Percentiles rank a stretch among this genome's conserved stretches.
Evolutionary conservation across 2,797 vertebrate genomes (phyloP).

Genomic region (Leucoraja ocellata): DNA sequence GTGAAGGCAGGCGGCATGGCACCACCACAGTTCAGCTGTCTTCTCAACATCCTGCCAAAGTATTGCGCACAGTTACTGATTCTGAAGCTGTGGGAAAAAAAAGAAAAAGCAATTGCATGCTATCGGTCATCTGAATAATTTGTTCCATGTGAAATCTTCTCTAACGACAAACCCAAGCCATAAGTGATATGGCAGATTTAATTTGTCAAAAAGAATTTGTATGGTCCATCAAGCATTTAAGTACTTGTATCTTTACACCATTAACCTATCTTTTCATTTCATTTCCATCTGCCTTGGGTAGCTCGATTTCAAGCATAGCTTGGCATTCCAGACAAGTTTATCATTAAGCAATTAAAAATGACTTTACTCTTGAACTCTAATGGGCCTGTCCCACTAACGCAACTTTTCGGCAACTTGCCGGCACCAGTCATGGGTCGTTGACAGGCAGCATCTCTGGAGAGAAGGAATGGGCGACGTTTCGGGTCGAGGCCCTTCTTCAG

Average conservation of each 20-base stretch:
- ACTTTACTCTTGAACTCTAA: neutral
- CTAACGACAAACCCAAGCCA: neutral
- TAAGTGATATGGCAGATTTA: neutral
- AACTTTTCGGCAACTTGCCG: no score
- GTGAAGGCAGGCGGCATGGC: neutral
- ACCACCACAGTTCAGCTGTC: neutral
- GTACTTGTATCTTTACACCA: neutral
- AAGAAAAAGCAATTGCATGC: neutral
- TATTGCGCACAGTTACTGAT: neutral
- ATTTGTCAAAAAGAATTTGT: constrained; percentile 10
- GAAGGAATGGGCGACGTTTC: no score
- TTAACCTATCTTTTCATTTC: neutral
- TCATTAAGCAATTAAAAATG: neutral
- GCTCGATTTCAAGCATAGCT: neutral
- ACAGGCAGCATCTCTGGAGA: no score
- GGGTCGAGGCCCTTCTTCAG: no score
- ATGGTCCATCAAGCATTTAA: neutral
- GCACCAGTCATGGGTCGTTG: no score
- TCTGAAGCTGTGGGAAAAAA: neutral
- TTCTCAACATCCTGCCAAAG: neutral
- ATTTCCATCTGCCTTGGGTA: neutral
- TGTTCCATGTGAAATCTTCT: neutral
- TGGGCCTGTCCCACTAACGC: no score
- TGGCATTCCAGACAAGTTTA: neutral
- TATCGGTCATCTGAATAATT: neutral